Evolutionary conservation across 2,797 vertebrate species (phyloP).

Genomic region (Siniperca scherzeri): DNA sequence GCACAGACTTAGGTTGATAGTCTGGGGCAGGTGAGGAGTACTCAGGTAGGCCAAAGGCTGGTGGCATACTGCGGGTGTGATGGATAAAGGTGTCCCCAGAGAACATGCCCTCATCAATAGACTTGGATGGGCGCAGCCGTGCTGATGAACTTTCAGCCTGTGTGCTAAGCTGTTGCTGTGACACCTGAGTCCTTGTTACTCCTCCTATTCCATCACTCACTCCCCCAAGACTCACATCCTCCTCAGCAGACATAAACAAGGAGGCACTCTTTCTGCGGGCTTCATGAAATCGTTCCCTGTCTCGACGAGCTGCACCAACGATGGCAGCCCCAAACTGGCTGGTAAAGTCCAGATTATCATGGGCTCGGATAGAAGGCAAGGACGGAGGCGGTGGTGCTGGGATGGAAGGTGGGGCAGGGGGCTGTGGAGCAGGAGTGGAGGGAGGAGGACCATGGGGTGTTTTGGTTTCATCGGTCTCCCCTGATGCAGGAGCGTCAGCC

Average conservation of each 20-base stretch:
- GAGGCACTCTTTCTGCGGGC: conserved; percentile 91
- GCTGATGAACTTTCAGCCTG: conserved; percentile 82
- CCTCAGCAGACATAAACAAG: conserved; percentile 94
- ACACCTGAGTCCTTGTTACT: conserved; percentile 72
- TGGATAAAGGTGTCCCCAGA: conserved; percentile 92
- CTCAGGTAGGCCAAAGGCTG: conserved; percentile 87
- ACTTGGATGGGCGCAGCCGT: conserved; percentile 93
- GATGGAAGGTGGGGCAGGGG: conserved; percentile 86
- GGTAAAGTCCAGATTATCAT: conserved; percentile 90
- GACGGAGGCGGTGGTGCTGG: conserved; percentile 84
- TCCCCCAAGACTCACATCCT: conserved; percentile 78
- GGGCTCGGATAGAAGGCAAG: conserved; percentile 82
- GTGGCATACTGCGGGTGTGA: conserved; percentile 89
- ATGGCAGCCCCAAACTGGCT: conserved; percentile 92
- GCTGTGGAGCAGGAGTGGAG: conserved; percentile 83
- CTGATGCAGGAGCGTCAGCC: conserved; percentile 83
- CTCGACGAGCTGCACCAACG: conserved; percentile 86
- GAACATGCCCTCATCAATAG: conserved; percentile 96
- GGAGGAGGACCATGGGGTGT: conserved; percentile 77
- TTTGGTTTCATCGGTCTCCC: conserved; percentile 83
- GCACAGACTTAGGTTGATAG: conserved; percentile 88
- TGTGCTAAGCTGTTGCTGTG: conserved; percentile 81
- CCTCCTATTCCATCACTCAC: conserved; percentile 69
- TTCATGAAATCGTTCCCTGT: conserved; percentile 90
- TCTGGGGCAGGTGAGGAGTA: conserved; percentile 82